These are phyloP conservation scores for Seira ritae DNA, from an alignment of 2,888 invertebrate genomes.

Conservation along the genomic window DNA sequence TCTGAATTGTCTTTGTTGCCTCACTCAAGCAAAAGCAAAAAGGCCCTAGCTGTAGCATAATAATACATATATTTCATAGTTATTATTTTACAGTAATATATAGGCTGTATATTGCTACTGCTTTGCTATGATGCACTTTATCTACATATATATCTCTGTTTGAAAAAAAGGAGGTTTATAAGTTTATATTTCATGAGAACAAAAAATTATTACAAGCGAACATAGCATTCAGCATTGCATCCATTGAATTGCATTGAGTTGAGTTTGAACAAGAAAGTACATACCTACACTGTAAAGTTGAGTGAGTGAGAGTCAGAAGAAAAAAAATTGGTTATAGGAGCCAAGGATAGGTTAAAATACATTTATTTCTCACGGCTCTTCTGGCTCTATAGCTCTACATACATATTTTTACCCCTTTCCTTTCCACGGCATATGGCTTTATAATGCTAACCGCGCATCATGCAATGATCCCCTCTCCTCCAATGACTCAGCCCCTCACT, in stretches of 20 bases:
- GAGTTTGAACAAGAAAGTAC: too few relatives aligned
- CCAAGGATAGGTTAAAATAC: slow-evolving; percentile 65
- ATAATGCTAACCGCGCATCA: too few relatives aligned
- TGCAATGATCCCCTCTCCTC: too few relatives aligned
- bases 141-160: background rate
- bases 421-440: too few relatives aligned
- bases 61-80: slow-evolving; percentile 3
- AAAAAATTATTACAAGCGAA: slow-evolving; percentile 11
- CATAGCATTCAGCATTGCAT: too few relatives aligned
- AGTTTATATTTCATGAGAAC: slow-evolving; percentile 17
- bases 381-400: too few relatives aligned
- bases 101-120: too few relatives aligned
- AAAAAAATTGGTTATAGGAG: slow-evolving; percentile 52
- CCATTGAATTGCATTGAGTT: too few relatives aligned
- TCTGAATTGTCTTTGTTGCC: slow-evolving; percentile 11
- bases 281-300: background rate
- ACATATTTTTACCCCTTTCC: background rate
- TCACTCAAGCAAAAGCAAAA: slow-evolving; percentile 25
- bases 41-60: slow-evolving; percentile 14
- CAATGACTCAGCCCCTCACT: too few relatives aligned
- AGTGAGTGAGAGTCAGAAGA: background rate
- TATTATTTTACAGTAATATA: background rate
- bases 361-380: too few relatives aligned
- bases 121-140: background rate
- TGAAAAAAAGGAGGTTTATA: slow-evolving; percentile 22